Conservation (phyloP, 1,140 invertebrate species). For the Bombus terrestris region DNA sequence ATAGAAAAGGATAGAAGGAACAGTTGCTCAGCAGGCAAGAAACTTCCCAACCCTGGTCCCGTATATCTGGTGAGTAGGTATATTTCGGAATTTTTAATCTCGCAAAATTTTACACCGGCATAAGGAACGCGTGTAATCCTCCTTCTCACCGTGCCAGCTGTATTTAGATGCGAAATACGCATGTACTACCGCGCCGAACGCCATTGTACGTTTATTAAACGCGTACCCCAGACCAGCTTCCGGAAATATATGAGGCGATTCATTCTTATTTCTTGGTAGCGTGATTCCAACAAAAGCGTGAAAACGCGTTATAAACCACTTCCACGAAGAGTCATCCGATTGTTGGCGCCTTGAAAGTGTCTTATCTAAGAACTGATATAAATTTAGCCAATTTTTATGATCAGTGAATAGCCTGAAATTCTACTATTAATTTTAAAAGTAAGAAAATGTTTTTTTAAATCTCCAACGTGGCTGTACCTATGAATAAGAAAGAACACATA, state of each 20-base stretch:
- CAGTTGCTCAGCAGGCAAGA: background rate
- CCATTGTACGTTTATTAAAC: conserved; percentile 66
- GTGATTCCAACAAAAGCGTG: conserved; percentile 49
- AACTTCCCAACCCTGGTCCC: conserved; percentile 13
- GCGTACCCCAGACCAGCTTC: conserved; percentile 1
- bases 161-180: conserved; percentile 47
- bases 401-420: background rate
- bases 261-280: conserved; percentile 39
- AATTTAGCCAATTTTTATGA: background rate
- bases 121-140: conserved; percentile 57
- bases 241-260: conserved; percentile 49
- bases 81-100: conserved; percentile 77
- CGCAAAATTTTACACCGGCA: conserved; percentile 68
- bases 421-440: background rate
- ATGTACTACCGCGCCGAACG: conserved; percentile 30
- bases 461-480: background rate
- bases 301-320: conserved; percentile 33
- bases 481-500: background rate
- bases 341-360: background rate
- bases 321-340: background rate
- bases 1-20: background rate
- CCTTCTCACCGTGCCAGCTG: conserved; percentile 16
- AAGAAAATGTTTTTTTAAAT: background rate
- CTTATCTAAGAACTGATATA: background rate
- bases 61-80: conserved; percentile 56